phyloP scores from a whole-genome alignment of 2,797 vertebrate genomes.

The Etheostoma perlongum region DNA sequence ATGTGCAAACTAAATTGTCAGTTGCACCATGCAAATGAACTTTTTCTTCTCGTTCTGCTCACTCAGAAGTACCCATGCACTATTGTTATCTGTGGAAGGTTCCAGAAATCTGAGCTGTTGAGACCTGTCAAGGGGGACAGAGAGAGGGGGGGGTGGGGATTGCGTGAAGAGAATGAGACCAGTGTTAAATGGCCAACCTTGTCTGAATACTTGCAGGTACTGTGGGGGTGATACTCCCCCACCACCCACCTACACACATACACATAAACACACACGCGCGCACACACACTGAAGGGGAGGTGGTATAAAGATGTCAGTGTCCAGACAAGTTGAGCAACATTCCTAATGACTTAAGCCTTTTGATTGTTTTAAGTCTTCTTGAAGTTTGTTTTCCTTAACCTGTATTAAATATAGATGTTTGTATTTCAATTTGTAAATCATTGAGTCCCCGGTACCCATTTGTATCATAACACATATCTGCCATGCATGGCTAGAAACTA shows the following conservation, averaged over 20 bases:
- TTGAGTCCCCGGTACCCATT: background rate
- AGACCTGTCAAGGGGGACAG: constrained; percentile 32
- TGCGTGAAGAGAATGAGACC: constrained; percentile 36
- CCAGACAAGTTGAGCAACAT: constrained; percentile 46
- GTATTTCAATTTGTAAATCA: background rate
- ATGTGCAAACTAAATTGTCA: background rate
- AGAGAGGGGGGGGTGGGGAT: background rate
- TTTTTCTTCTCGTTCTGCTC: background rate
- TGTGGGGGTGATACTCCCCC: constrained; percentile 32
- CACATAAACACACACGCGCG: constrained; percentile 3
- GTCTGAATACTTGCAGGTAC: constrained; percentile 40
- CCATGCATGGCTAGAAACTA: background rate
- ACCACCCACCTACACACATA: background rate
- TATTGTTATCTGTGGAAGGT: constrained; percentile 50
- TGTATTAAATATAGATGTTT: background rate
- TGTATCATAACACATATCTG: background rate
- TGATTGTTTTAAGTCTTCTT: background rate
- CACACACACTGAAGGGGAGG: constrained; percentile 20
- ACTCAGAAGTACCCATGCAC: background rate
- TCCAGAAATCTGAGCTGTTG: constrained; percentile 57
- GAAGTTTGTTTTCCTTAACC: background rate
- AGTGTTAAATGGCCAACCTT: constrained; percentile 22
- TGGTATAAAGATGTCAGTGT: constrained; percentile 21
- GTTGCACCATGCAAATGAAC: background rate
- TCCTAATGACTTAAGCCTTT: constrained; percentile 3